A percentile compares a stretch with the other conserved stretches of the same genome.
Evolutionary conservation across 2,113 vertebrate species (phyloP).

Genomic region (Clinocottus analis): DNA sequence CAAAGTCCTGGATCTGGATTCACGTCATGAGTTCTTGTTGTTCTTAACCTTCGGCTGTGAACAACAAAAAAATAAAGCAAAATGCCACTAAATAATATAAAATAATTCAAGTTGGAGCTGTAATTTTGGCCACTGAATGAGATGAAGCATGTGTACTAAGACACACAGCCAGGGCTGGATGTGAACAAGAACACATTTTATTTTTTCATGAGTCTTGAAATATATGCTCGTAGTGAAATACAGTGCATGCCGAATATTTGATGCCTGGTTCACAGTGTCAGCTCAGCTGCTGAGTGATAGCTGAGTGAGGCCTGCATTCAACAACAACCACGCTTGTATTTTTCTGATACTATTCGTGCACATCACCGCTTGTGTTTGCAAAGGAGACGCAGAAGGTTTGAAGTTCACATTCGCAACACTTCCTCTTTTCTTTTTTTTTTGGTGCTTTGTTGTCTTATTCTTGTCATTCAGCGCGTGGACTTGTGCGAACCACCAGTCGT

Average conservation of each 20-base stretch:
- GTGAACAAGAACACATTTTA: conserved; percentile 17
- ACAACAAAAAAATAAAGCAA: neutral
- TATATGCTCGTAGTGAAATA: conserved; percentile 18
- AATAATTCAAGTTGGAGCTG: conserved; percentile 29
- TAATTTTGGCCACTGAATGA: conserved; percentile 17
- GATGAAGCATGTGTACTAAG: neutral
- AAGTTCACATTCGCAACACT: conserved; percentile 20
- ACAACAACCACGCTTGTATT: conserved; percentile 8
- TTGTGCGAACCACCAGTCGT: conserved; percentile 24
- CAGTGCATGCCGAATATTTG: conserved; percentile 19
- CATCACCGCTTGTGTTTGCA: conserved; percentile 1
- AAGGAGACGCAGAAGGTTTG: neutral
- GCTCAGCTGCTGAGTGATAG: conserved; percentile 2
- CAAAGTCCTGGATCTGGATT: conserved; percentile 9
- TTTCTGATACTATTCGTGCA: neutral
- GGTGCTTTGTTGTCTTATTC: neutral
- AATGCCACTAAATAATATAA: neutral
- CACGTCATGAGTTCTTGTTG: neutral
- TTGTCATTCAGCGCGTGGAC: conserved; percentile 4
- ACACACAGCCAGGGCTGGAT: neutral
- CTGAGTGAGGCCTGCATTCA: conserved; percentile 12
- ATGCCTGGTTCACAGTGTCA: conserved; percentile 17
- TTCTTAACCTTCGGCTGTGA: neutral
- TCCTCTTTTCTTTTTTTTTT: neutral
- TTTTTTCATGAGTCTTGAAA: conserved; percentile 6